These are phyloP conservation scores for Lithodes maja DNA, from an alignment of 2,888 invertebrate species.

Conservation along the genomic window DNA sequence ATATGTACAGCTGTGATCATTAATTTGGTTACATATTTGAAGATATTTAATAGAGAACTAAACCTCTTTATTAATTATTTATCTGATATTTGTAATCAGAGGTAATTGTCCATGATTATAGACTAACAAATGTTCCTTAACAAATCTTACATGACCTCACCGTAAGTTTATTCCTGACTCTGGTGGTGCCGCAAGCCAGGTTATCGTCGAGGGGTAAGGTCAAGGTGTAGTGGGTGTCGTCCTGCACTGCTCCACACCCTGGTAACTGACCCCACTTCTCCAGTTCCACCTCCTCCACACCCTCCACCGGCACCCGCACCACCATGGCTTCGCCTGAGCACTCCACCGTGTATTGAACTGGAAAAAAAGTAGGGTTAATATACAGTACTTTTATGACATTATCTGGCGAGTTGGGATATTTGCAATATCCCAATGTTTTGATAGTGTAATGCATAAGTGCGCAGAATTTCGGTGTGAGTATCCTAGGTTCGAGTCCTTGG, in stretches of 20 bases:
- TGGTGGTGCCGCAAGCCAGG: conserved; percentile 64
- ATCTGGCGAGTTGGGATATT: not conserved
- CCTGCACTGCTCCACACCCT: conserved; percentile 40
- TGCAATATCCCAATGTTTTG: no score
- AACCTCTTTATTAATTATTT: not conserved
- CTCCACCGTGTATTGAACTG: conserved; percentile 21
- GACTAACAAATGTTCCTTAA: not conserved
- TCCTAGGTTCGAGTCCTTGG: no score
- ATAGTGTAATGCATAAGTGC: no score
- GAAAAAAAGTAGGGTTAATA: not conserved
- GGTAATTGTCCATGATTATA: not conserved
- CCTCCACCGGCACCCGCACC: conserved; percentile 50
- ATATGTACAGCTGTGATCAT: no score
- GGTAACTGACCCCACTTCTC: conserved; percentile 66
- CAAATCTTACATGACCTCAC: conserved; percentile 31
- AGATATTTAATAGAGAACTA: no score
- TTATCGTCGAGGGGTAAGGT: conserved; percentile 46
- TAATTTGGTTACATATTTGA: no score
- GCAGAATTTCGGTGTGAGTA: no score
- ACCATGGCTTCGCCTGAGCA: conserved; percentile 41
- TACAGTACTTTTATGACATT: not conserved
- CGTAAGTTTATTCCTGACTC: conserved; percentile 64
- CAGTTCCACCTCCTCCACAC: conserved; percentile 46
- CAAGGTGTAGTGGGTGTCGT: conserved; percentile 32
- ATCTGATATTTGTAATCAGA: not conserved